Conservation (phyloP, 2,888 invertebrate genomes). For the Orthonevra nobilis region DNA sequence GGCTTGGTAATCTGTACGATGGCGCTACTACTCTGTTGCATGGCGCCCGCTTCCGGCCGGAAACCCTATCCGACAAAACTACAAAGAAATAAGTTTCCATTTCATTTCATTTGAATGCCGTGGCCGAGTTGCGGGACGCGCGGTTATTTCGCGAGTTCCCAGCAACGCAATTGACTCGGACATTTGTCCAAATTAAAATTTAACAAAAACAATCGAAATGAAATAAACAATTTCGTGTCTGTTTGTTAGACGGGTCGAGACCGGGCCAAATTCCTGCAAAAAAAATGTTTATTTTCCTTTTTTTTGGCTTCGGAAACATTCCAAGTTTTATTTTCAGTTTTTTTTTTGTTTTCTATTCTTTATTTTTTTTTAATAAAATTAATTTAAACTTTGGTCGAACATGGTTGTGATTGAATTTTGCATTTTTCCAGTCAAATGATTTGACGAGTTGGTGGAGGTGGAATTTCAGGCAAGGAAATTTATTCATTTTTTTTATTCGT, state of each 20-base stretch:
- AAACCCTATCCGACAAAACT: constrained; percentile 2
- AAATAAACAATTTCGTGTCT: too few relatives aligned
- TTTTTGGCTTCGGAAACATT: too few relatives aligned
- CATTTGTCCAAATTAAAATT: constrained; percentile 41
- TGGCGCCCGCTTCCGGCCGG: constrained; percentile 28
- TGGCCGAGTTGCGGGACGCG: background rate
- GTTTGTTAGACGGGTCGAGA: too few relatives aligned
- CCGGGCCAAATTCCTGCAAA: too few relatives aligned
- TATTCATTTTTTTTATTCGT: too few relatives aligned
- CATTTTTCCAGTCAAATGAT: background rate
- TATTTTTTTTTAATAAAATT: too few relatives aligned
- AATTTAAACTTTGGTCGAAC: constrained; percentile 9
- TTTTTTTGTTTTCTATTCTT: too few relatives aligned
- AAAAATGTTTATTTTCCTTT: too few relatives aligned
- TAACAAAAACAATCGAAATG: too few relatives aligned
- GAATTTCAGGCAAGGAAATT: too few relatives aligned
- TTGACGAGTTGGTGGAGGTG: constrained; percentile 1
- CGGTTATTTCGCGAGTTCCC: background rate
- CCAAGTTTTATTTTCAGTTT: too few relatives aligned
- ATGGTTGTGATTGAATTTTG: background rate
- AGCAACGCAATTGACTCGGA: constrained; percentile 44
- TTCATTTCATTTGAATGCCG: constrained; percentile 13
- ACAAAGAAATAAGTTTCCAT: constrained; percentile 5
- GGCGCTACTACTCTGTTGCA: constrained; percentile 13
- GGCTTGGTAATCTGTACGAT: constrained; percentile 37